Evolutionary conservation across 2,113 vertebrate genomes (phyloP).

Genomic region (Peromyscus leucopus): DNA sequence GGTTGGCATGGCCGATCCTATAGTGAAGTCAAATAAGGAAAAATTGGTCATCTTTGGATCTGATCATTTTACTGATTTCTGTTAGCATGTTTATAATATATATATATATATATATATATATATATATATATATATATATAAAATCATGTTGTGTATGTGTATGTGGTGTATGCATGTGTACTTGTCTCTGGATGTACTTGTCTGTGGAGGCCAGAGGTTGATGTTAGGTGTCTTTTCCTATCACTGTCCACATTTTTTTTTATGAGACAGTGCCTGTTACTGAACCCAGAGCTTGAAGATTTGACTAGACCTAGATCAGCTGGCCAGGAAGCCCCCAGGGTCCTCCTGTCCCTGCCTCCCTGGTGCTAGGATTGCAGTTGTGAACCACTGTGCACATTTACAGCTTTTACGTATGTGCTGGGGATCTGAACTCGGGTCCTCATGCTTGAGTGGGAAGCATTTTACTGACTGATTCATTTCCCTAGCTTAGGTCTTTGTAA

Average conservation of each 20-base stretch:
- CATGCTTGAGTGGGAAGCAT: background rate
- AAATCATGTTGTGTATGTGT: background rate
- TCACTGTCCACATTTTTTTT: background rate
- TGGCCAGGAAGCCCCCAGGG: background rate
- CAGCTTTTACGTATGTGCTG: background rate
- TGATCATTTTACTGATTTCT: background rate
- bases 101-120: background rate
- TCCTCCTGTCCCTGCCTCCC: background rate
- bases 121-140: background rate
- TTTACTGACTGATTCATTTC: background rate
- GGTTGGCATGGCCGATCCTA: background rate
- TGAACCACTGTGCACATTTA: background rate
- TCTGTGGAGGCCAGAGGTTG: background rate
- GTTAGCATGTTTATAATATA: constrained; percentile 11
- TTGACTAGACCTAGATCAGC: background rate
- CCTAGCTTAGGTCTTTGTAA: background rate
- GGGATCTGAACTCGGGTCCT: background rate
- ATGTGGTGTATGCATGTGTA: background rate
- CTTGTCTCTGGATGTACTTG: background rate
- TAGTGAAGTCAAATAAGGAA: constrained; percentile 16
- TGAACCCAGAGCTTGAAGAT: background rate
- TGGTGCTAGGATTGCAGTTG: background rate
- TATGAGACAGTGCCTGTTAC: background rate
- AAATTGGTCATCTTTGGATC: background rate
- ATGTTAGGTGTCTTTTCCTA: background rate